These are phyloP conservation scores for Umimayanthus chanpuru DNA, from an alignment of 92 coral and sea anemone species.

Conservation along the genomic window DNA sequence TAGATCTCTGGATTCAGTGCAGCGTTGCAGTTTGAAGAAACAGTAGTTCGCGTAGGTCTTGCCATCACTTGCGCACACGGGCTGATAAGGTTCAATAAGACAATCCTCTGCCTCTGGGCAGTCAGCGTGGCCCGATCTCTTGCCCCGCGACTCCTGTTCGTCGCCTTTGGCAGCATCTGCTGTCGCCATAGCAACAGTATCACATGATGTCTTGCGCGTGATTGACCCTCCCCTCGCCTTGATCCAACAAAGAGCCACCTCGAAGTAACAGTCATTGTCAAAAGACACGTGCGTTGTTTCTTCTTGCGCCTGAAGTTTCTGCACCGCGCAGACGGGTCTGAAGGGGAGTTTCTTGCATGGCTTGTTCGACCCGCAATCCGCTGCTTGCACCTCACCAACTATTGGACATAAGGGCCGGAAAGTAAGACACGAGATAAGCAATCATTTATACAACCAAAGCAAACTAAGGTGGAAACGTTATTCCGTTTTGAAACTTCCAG, in stretches of 20 bases:
- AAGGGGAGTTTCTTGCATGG: not conserved
- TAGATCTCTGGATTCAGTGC: not conserved
- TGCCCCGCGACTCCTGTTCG: not conserved
- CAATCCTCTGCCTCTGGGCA: slow-evolving; percentile 23
- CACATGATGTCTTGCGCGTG: slow-evolving; percentile 7
- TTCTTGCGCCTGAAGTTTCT: not conserved
- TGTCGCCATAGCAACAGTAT: not conserved
- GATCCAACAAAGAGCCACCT: slow-evolving; percentile 15
- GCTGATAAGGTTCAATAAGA: not conserved
- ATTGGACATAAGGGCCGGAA: not conserved
- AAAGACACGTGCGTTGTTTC: slow-evolving; percentile 1
- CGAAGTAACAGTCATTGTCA: slow-evolving; percentile 15
- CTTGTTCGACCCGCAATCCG: not conserved
- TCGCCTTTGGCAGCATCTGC: not conserved
- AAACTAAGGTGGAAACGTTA: not conserved
- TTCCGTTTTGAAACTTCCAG: too few relatives aligned
- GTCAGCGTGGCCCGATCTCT: not conserved
- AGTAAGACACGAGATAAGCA: not conserved
- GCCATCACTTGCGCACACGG: slow-evolving; percentile 14
- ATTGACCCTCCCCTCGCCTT: slow-evolving; percentile 1
- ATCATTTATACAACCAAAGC: not conserved
- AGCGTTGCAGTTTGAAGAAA: slow-evolving; percentile 24
- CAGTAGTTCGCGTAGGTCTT: slow-evolving; percentile 24
- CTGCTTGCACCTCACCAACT: not conserved
- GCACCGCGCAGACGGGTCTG: slow-evolving; percentile 10